These are phyloP conservation scores for Deladenus siricidicola DNA, from an alignment of 2,888 invertebrate species.

Conservation along the genomic window DNA sequence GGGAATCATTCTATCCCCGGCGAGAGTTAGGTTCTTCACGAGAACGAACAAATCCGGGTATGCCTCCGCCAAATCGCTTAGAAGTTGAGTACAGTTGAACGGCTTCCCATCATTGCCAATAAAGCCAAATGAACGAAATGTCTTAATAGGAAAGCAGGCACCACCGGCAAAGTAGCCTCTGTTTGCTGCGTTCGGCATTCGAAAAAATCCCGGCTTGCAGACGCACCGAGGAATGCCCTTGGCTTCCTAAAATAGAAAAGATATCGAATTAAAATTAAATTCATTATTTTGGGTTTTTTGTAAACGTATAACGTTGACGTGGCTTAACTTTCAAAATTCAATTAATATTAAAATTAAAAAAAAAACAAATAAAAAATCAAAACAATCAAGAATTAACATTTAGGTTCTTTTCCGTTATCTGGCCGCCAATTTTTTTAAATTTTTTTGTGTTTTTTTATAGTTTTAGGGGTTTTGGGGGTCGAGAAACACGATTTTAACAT, in stretches of 20 bases:
- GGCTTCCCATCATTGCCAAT: neutral
- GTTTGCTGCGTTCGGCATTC: constrained; percentile 38
- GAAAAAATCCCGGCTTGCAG: constrained; percentile 48
- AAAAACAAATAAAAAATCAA: neutral
- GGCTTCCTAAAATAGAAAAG: constrained; percentile 10
- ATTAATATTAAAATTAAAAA: too few species aligned
- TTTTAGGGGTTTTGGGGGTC: too few species aligned
- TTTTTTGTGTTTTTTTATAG: neutral
- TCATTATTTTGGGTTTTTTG: too few species aligned
- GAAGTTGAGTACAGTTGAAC: constrained; percentile 32
- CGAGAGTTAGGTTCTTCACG: neutral
- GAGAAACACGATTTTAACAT: too few species aligned
- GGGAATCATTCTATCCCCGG: too few species aligned
- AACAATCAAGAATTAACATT: neutral
- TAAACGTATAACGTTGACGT: too few species aligned
- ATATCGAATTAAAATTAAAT: too few species aligned
- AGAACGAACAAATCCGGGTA: constrained; percentile 16
- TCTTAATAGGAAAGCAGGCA: constrained; percentile 40
- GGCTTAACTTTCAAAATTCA: too few species aligned
- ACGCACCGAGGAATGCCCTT: constrained; percentile 38
- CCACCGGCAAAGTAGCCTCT: neutral
- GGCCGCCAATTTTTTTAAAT: neutral
- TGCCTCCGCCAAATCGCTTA: constrained; percentile 19
- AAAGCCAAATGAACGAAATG: constrained; percentile 31
- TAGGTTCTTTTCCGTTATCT: too few species aligned